Evolutionary conservation across 2,113 vertebrate species (phyloP).

Genomic region (Probosciger aterrimus): DNA sequence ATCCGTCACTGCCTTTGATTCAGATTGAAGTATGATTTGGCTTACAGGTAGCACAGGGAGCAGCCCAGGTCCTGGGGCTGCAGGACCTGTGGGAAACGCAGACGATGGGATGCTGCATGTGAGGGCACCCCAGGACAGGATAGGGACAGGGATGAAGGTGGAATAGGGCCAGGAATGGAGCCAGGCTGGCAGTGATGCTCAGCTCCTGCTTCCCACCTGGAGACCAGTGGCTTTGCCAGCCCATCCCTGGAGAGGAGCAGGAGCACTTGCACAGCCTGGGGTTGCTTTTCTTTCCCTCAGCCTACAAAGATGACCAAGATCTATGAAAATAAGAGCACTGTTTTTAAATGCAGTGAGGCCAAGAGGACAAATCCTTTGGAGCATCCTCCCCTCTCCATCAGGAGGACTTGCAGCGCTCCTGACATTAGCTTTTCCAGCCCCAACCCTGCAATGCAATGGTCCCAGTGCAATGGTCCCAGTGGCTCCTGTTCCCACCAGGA

Average conservation of each 20-base stretch:
- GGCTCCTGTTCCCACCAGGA: neutral
- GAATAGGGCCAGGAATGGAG: neutral
- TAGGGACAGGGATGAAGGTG: neutral
- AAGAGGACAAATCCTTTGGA: neutral
- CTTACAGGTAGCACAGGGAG: neutral
- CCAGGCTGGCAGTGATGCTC: neutral
- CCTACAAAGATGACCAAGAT: neutral
- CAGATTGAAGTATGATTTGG: neutral
- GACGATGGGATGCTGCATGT: rapidly evolving
- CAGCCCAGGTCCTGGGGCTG: rapidly evolving
- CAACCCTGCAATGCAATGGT: neutral
- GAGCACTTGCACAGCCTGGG: neutral
- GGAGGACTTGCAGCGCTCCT: neutral
- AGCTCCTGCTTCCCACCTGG: neutral
- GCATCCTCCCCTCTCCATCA: neutral
- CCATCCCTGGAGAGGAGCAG: neutral
- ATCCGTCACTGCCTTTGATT: neutral
- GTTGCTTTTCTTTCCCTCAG: neutral
- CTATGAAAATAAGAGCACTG: neutral
- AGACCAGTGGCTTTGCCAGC: rapidly evolving
- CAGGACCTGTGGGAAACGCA: neutral
- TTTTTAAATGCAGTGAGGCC: neutral
- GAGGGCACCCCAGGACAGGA: neutral
- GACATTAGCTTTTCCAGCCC: neutral
- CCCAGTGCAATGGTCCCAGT: neutral